Evolutionary conservation across 2,888 invertebrate species (phyloP), one percentile per base, ranked within the genome.

Genomic region (Drosophila flavopinicola): DNA sequence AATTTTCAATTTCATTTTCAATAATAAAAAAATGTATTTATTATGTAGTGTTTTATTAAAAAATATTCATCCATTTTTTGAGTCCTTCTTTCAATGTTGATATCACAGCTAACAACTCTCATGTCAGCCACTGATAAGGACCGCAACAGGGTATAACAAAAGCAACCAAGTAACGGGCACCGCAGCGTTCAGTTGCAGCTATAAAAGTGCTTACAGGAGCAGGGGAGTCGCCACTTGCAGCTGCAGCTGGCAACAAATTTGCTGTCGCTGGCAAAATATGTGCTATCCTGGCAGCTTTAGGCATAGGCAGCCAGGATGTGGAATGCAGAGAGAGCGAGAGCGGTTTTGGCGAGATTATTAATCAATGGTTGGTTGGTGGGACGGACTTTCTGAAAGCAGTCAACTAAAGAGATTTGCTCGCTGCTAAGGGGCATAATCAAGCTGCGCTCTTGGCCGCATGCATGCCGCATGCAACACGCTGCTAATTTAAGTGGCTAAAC

Each of bases 201-300:
- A 35, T 56, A 42, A 56, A 35, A 49, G 25, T 27, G 38, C 38
- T 15, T 27, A 29, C 9, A 35, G 33, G 30, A 11, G 3, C 9
- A 6, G 20, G 17, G 20, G 6, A 9, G 49, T 49, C 25, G 23
- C 30, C 49, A 39, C 27, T 32, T 45, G 63, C 66, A 66, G 44
- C 17, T 35, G 29, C 42, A 37, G 56, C 35, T 39, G 37, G 83
- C 71, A 67, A 83, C 74, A 83, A 79, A 78, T 77, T 66, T 72
- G 83, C 79, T 83, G 77, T 58, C 65, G 60, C 78, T 52, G 38
- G 61, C 65, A 30, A 79, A 78, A 79, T 83, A 83, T 83, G 49
- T 79, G 77, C 65, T 44, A 54, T 63, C 23, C 41, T 59, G 70
- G 64, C 74, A 78, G 61, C 51, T 61, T 71, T 71, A 49, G 72